Base-by-base conservation (phyloP, 2,797 vertebrate genomes). In the Chelon labrosus region DNA sequence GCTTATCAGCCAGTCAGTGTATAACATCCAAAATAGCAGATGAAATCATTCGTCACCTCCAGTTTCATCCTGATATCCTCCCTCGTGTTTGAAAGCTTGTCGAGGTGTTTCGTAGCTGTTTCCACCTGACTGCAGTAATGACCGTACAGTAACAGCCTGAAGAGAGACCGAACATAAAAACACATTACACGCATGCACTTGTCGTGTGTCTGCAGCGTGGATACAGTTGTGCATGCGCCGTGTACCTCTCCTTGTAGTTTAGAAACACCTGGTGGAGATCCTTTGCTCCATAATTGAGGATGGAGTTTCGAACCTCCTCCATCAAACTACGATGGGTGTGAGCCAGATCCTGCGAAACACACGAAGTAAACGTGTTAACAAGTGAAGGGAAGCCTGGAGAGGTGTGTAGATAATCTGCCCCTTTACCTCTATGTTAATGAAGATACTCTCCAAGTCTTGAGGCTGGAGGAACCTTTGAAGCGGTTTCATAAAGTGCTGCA, bases 91-190 rank as follows among this genome's bases (percentile, higher is more conserved):
- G 95, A 89, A 39, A 96, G 80, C 19, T 91, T 93, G 79, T 98
- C 97, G n/a, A 98, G 83, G 61, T 95, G 95, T 85, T 97, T 97
- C 1, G 95, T 93, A 0, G 97, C 96, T 0, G 93, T 89, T 76
- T 98, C 97, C 80, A 98, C 96, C 84, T 97, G 96, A 78, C 97
- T 98, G 53, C 97, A 98, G 88, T 98, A 98, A 4, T 87, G 94
- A 0, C 97, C 97, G 0, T 98, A 98, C 22, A 95, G 77, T 8
- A 98, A 90, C 61, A 98, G 93, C 89, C 97, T 98, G 72, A 37
- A 4, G 17, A 35, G 22, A 31, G 17, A 9, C 0, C 10, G 16
- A 51, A 64, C 0, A n/a, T 27, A 17, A 70, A 65, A 39, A 73
- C 2, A 67, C 37, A 63, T 1, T 12, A 25, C 7, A 62, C 8